These are phyloP conservation scores for Tretioscincus oriximinensis DNA, from an alignment of 2,113 vertebrate genomes.

Conservation along the genomic window DNA sequence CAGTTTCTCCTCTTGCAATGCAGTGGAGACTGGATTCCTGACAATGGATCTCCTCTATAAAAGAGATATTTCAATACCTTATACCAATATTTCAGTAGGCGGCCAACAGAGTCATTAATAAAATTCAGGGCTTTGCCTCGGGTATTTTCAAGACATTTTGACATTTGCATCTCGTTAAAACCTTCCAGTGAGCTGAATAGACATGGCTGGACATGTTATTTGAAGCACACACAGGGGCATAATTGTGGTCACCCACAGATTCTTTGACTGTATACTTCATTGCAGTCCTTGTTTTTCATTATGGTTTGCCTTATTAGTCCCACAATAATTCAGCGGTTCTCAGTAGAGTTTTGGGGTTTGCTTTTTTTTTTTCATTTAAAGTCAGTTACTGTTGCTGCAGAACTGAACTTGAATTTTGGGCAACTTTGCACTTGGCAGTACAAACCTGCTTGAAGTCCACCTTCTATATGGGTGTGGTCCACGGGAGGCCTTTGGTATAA, in stretches of 20 bases:
- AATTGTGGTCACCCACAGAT: conserved; percentile 63
- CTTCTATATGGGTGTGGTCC: too few relatives aligned
- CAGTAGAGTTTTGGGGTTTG: conserved; percentile 3
- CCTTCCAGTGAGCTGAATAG: not conserved
- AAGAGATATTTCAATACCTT: not conserved
- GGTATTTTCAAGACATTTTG: conserved; percentile 14
- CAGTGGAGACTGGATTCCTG: not conserved
- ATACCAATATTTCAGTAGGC: not conserved
- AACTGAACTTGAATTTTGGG: not conserved
- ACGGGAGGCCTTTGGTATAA: too few relatives aligned
- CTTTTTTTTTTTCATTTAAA: conserved; percentile 2
- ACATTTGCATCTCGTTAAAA: not conserved
- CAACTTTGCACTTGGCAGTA: too few relatives aligned
- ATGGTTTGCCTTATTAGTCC: conserved; percentile 46
- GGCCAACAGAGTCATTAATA: rapidly evolving
- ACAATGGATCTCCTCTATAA: not conserved
- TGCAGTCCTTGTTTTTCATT: not conserved
- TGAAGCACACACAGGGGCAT: conserved; percentile 30
- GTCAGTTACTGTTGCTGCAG: not conserved
- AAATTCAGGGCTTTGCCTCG: not conserved
- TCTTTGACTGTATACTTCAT: not conserved
- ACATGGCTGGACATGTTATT: conserved; percentile 48
- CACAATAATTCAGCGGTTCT: conserved; percentile 50
- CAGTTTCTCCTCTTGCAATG: not conserved
- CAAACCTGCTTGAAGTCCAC: too few relatives aligned